Base-by-base conservation (phyloP, 37 sponge, comb jelly and placozoan genomes). In the Lycopodina hypogea region DNA sequence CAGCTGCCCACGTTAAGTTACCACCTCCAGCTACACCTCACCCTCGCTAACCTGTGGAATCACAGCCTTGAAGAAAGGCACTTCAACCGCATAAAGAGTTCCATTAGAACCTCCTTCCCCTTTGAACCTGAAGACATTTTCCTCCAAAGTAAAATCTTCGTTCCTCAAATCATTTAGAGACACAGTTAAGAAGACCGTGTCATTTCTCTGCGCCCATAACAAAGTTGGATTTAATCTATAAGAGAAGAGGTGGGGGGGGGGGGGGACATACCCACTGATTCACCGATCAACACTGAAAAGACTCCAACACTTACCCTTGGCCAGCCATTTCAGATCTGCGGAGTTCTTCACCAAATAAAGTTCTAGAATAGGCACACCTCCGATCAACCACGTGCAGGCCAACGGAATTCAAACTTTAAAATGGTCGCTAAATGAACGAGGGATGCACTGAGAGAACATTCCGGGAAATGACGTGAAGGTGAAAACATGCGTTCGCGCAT, bases 191-290 rank as follows among this genome's bases (percentile, higher is more conserved):
- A 80, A 51, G 50, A 92, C 37, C 18, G 68, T 81, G 66, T 92
- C 93, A 7, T 81, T 80, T 30, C 93, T 65, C 69, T 92, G 93
- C 0, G 93, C 89, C 93, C 93, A 92, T 23, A 57, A 40, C 1
- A 92, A 51, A 24, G 62, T 45, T 26, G 93, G 93, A 24, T 74
- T 33, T 0, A 81, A 65, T 38, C 76, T 61, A 36, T 4, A 55
- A 19, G 26, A 29, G 23, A 36, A 62, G 9, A 19, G 14, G 65
- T 24, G 26, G 65, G 65, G 65, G 23, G 23, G 26, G 9, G 30
- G 52, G 17, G 28, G 15, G 22, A 45, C 8, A 24, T 42, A 48
- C 14, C 33, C 12, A 3, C 15, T n/a, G n/a, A n/a, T n/a, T n/a
- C n/a, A n/a, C n/a, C n/a, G n/a, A n/a, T n/a, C n/a, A n/a, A n/a